Conservation (phyloP, 2,113 vertebrate genomes). For the Aegotheles bennettii region DNA sequence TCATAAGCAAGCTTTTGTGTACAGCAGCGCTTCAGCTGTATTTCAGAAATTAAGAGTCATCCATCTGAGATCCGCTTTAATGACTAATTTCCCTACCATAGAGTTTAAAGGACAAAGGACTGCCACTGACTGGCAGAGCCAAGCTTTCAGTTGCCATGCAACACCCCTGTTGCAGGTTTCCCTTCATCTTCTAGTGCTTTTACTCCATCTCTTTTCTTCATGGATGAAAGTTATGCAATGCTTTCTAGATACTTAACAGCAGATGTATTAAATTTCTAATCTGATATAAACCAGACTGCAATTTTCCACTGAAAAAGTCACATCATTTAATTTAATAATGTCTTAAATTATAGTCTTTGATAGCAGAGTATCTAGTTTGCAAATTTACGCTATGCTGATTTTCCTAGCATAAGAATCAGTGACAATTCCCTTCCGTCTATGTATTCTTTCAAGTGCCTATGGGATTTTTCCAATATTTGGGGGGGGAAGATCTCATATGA, state of each 20-base stretch:
- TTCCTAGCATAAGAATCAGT: neutral
- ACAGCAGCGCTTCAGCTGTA: neutral
- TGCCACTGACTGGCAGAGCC: constrained; percentile 24
- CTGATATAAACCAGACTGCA: constrained; percentile 59
- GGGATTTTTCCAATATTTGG: neutral
- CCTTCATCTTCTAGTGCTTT: constrained; percentile 55
- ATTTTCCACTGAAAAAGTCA: constrained; percentile 52
- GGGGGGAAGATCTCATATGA: neutral
- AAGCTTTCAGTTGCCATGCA: constrained; percentile 74
- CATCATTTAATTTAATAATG: constrained; percentile 29
- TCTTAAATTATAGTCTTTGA: constrained; percentile 32
- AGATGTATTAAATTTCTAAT: constrained; percentile 62
- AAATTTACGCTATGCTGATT: constrained; percentile 42
- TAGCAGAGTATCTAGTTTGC: constrained; percentile 35
- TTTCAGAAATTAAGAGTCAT: constrained; percentile 52
- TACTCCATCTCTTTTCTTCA: constrained; percentile 6
- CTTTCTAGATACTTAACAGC: constrained; percentile 61
- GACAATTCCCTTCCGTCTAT: neutral
- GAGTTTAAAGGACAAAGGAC: constrained; percentile 57
- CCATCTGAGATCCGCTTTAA: constrained; percentile 52
- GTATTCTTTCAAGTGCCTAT: neutral
- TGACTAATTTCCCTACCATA: constrained; percentile 57
- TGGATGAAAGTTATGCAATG: constrained; percentile 64
- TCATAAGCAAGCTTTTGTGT: constrained; percentile 6
- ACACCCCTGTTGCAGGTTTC: constrained; percentile 47